Evolutionary conservation across 2,888 invertebrate genomes (phyloP), one percentile per base, ranked within the genome.

Genomic region (Chrysodeixis includens): DNA sequence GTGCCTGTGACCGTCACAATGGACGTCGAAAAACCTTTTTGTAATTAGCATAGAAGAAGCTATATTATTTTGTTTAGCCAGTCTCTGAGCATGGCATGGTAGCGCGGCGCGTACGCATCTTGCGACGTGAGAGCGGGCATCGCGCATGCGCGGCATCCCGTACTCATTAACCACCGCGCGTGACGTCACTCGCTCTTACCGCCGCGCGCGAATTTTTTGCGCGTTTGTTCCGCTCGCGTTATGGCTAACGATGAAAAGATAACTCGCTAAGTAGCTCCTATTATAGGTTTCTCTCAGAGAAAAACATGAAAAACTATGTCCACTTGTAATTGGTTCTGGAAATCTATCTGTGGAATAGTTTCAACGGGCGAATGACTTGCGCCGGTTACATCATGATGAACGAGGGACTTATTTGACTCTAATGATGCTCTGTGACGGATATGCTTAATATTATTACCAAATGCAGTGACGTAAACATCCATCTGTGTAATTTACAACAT

Each of bases 121-220:
- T 6, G 16, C 35, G 44, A 14, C 49, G 56, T 55, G 59, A 62
- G 64, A 64, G 54, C 56, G 16, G 20, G 53, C 52, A 14, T 12
- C 70, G 56, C 32, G 71, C 71, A 59, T 53, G 67, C 62, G 71
- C 64, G 57, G 54, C 52, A 61, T 66, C 56, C 12, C 53, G 58
- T 46, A 55, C 66, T 80, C 65, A 78, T 78, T 77, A 49, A 49
- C 46, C 20, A 74, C 58, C 66, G 69, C 56, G 20, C 32, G 35
- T 70, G 71, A 73, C 76, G 66, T 71, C 49, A 70, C 16, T n/a
- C 8, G 6, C 22, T 62, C 16, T 26, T 70, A 65, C 63, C 20
- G 35, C 20, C 9, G 3, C 54, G 30, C 44, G 30, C 56, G 22
- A 59, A n/a, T 22, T 71, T 71, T 74, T 66, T 74, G 9, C 65